phyloP scores from a whole-genome alignment of 1,140 invertebrate species.

The Trachymyrmex septentrionalis region DNA sequence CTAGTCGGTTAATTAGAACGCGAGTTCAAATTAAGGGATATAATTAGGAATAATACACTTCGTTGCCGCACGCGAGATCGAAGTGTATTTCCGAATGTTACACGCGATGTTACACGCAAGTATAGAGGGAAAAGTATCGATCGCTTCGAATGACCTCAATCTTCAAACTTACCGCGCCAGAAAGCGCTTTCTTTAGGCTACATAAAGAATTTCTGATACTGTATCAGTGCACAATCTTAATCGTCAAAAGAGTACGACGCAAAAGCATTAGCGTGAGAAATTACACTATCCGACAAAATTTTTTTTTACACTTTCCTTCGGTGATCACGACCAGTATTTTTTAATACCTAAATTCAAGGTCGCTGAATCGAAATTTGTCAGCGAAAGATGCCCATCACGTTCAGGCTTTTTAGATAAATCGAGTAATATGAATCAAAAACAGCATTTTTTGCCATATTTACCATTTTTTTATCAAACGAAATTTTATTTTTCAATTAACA shows the following conservation, averaged over 20 bases:
- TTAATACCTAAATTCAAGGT: too few species aligned
- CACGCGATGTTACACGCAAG: conserved; percentile 38
- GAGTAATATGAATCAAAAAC: too few species aligned
- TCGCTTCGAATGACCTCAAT: conserved; percentile 62
- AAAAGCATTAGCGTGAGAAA: conserved; percentile 28
- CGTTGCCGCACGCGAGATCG: conserved; percentile 59
- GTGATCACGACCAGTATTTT: too few species aligned
- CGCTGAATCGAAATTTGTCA: too few species aligned
- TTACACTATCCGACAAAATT: background rate
- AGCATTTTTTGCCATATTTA: too few species aligned
- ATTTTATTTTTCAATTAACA: too few species aligned
- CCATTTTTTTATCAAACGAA: too few species aligned
- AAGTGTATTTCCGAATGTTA: conserved; percentile 41
- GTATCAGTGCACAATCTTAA: conserved; percentile 41
- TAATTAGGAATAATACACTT: conserved; percentile 10
- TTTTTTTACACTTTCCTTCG: too few species aligned
- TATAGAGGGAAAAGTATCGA: conserved; percentile 69
- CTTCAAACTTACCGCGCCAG: conserved; percentile 50
- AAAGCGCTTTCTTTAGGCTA: conserved; percentile 49
- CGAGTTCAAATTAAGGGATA: conserved; percentile 15
- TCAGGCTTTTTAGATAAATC: too few species aligned
- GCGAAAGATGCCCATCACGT: too few species aligned
- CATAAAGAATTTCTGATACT: conserved; percentile 53
- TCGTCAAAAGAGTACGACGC: conserved; percentile 34
- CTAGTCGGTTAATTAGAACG: conserved; percentile 10